Evolutionary conservation across 1,140 invertebrate genomes (phyloP).

Genomic region (Pseudomyrmex gracilis): DNA sequence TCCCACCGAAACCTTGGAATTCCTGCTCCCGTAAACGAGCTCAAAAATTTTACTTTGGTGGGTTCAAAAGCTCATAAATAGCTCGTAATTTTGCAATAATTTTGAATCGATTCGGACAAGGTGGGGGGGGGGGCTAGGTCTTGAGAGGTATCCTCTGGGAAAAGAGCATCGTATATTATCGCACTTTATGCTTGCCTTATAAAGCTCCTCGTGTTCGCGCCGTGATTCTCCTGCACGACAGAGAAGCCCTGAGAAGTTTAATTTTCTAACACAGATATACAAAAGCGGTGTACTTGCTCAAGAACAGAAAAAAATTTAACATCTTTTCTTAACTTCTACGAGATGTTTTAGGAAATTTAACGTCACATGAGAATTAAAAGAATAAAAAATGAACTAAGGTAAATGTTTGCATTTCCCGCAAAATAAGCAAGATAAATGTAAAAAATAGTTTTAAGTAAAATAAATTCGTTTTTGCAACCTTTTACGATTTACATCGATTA

Average conservation of each 20-base stretch:
- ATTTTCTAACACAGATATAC: conserved; percentile 6
- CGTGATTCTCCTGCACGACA: conserved; percentile 21
- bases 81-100: no score
- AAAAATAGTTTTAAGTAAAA: neutral
- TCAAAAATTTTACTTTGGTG: no score
- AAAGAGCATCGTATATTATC: neutral
- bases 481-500: neutral
- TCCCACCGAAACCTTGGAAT: no score
- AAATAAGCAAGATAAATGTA: no score
- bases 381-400: no score
- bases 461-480: neutral
- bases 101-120: no score
- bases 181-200: conserved; percentile 33
- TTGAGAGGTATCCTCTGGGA: no score
- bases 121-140: no score
- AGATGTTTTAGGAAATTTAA: conserved; percentile 2
- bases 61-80: no score
- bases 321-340: neutral
- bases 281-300: neutral
- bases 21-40: no score
- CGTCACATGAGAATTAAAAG: neutral
- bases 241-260: conserved; percentile 32
- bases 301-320: conserved; percentile 1
- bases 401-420: no score
- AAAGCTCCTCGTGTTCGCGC: conserved; percentile 2